phyloP scores from a whole-genome alignment of 1,140 invertebrate species.

The Heliothis virescens region DNA sequence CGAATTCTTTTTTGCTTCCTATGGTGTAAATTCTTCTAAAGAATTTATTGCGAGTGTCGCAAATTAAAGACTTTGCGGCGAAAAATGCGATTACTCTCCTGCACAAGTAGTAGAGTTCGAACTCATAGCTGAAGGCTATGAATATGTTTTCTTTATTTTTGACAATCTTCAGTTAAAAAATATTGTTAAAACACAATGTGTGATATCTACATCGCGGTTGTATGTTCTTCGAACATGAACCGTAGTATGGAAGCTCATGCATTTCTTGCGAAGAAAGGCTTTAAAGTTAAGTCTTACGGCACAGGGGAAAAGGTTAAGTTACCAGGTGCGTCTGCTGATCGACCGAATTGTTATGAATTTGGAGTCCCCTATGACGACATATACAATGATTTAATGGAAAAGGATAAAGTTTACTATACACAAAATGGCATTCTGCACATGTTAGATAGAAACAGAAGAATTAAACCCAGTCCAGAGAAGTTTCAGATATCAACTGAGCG shows the following conservation, averaged over 20 bases:
- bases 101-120: constrained; percentile 32
- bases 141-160: constrained; percentile 13
- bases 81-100: constrained; percentile 6
- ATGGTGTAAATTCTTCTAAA: too few species aligned
- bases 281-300: constrained; percentile 98
- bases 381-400: constrained; percentile 96
- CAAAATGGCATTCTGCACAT: constrained; percentile 99
- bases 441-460: constrained; percentile 98
- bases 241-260: constrained; percentile 99
- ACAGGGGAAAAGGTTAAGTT: constrained; percentile 99
- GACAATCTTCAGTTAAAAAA: background rate
- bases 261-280: constrained; percentile 98
- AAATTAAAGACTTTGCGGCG: too few species aligned
- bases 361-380: constrained; percentile 98
- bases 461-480: constrained; percentile 97
- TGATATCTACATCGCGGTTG: constrained; percentile 95
- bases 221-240: constrained; percentile 99
- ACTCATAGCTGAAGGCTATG: constrained; percentile 25
- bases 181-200: constrained; percentile 58
- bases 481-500: constrained; percentile 96
- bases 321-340: constrained; percentile 97
- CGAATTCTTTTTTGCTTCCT: too few species aligned
- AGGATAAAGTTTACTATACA: constrained; percentile 97
- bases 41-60: too few species aligned
- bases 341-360: constrained; percentile 99